Base-by-base conservation (phyloP, 2,113 vertebrate genomes). In the Megalops atlanticus region DNA sequence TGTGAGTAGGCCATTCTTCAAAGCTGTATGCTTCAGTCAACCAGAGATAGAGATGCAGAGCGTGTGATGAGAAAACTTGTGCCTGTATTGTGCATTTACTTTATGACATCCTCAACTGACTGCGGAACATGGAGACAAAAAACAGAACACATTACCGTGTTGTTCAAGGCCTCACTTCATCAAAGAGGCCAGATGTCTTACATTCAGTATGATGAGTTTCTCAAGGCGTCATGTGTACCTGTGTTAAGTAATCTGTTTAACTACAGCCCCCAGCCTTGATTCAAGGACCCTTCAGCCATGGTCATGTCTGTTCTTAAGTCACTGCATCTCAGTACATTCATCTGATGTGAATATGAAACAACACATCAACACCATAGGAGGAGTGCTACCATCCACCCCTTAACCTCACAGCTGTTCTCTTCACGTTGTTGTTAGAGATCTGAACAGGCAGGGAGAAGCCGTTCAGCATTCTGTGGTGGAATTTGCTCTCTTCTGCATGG, bases 401-500 rank as follows among this genome's bases (percentile, higher is more conserved):
- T 64, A 64, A 64, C 58, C n/a, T 27, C 58, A 64, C n/a, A 31
- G 31, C 24, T n/a, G 11, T 64, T 64, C n/a, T 27, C 24, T 31
- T 64, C n/a, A 27, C 8, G 18, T 58, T 64, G 58, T 10, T 64
- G 58, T 31, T 64, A n/a, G 58, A 64, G 58, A 58, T 18, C 24
- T 58, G 18, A 10, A 64, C 58, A 43, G 69, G 33, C 47, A 38
- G 35, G 36, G 41, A 54, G 45, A 74, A 54, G 68, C 36, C 36
- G 52, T 35, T 18, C 35, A 68, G 27, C 58, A 33, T 79, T 80
- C 58, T 52, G 78, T 24, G 54, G 47, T 36, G 74, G 31, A 76
- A 76, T 76, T 47, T 27, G 40, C 21, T 70, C 52, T 47, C 39
- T 40, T 47, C 54, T 70, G 80, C 39, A 69, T 35, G 80, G 80